Base-by-base conservation (phyloP, 2,113 vertebrate genomes). In the Calidris pugnax region DNA sequence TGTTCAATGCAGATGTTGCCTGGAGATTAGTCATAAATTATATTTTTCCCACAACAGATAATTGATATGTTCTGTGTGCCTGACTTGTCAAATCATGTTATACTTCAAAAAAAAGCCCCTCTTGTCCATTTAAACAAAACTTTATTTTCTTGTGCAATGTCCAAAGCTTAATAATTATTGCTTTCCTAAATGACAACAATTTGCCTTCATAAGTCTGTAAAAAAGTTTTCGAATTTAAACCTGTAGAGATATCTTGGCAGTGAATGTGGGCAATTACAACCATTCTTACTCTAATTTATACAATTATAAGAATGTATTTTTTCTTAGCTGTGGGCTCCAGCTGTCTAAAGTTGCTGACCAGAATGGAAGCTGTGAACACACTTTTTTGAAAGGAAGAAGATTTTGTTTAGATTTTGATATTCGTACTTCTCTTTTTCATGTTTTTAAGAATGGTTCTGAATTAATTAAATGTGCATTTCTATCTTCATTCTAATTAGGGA, bases 141-240 rank as follows among this genome's bases (percentile, higher is more conserved):
- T 68, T 37, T 23, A 33, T 75, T 91, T 95, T 73, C 62, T 60
- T 26, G 1, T 89, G 77, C 76, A 75, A 59, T 75, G 73, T 84
- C 87, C 79, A 93, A 95, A 96, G 87, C 26, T 47, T 93, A 83
- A 57, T 88, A 71, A 93, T 94, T 82, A 71, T 64, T 87, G 9
- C 85, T 96, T 96, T 95, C 64, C 45, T 93, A 51, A 93, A 82
- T 45, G 59, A 37, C 47, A 89, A 86, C 69, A 73, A 74, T 94
- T 91, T 95, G 55, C 19, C n/a, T 50, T 96, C 28, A 23, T 80
- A 83, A 95, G 51, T 21, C 63, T 91, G 35, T 72, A 83, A 74
- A 95, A 94, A 95, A 92, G 15, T 93, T 35, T 93, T 90, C 63
- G 68, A 85, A 87, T 94, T 73, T 76, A 92, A 91, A 87, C 50